Base-by-base conservation (phyloP, 2,113 vertebrate genomes). In the Syngnathus scovelli region DNA sequence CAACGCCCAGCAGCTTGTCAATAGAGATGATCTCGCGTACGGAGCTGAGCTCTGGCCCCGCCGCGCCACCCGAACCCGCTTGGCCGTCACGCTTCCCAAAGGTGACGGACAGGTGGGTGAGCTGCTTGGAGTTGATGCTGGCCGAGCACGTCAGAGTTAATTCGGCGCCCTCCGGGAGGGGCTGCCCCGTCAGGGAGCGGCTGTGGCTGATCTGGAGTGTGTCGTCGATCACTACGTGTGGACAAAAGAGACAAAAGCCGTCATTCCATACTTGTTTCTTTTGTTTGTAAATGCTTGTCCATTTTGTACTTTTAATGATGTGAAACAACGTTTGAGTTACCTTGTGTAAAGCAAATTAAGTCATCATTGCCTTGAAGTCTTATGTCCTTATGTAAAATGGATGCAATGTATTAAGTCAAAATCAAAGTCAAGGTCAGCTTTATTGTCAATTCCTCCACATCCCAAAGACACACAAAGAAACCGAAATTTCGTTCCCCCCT, bases 21-120 rank as follows among this genome's bases (percentile, higher is more conserved):
- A 95, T 74, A 11, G 88, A 85, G 60, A 93, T 91, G 18, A 96
- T 86, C 71, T 94, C 93, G 56, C 89, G 81, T 4, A 90, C 71
- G 0, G 88, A 90, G 51, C 84, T 85, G 12, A 84, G 87, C 8
- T 88, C 88, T 52, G 86, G 86, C 0, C 82, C 75, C 1, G 52
- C 74, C 37, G 78, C 82, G 0, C 81, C n/a, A 0, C 12, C 69
- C 0, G 61, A n/a, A 9, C 51, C 75, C 3, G 77, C 79, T 19
- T 58, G 43, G 0, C 23, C 76, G 0, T 76, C 73, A 0, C 88
- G 90, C 63, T 92, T 84, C 16, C 92, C 91, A 6, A 95, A 96
- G 1, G 85, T 90, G 85, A 95, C 80, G 0, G 94, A 92, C 79
- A 95, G 76, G 74, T 95, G 94, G 3, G 93, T 94, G 88, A 95